phyloP scores from a whole-genome alignment of 2,113 vertebrate genomes.

The Zosterops lateralis region DNA sequence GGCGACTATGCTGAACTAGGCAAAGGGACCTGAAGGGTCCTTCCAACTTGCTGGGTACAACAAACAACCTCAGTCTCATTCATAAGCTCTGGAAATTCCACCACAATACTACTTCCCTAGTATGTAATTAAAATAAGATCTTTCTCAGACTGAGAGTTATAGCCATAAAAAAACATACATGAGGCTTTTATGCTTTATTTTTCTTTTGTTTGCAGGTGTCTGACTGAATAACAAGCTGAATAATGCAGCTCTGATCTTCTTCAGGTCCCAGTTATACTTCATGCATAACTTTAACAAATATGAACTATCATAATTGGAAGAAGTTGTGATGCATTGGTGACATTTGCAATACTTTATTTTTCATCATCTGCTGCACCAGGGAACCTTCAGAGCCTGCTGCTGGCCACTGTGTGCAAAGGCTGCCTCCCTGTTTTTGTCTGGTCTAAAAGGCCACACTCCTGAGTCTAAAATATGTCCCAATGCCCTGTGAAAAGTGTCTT shows the following conservation, averaged over 20 bases:
- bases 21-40: background rate
- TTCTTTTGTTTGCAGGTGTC: background rate
- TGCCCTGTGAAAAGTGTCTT: background rate
- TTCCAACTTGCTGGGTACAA: background rate
- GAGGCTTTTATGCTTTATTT: background rate
- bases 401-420: background rate
- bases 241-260: background rate
- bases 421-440: conserved; percentile 11
- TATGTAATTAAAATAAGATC: background rate
- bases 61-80: background rate
- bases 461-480: conserved; percentile 3
- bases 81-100: background rate
- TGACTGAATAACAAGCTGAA: background rate
- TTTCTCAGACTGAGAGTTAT: background rate
- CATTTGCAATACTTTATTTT: background rate
- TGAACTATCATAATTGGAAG: background rate
- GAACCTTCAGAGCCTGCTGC: background rate
- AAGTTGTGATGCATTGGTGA: background rate
- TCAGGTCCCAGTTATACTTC: background rate
- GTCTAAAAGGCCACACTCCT: background rate
- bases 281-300: background rate
- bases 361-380: background rate
- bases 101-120: background rate
- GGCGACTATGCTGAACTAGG: background rate
- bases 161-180: background rate